Evolutionary conservation across 2,888 invertebrate species (phyloP).

Genomic region (Leptinotarsa juncta): DNA sequence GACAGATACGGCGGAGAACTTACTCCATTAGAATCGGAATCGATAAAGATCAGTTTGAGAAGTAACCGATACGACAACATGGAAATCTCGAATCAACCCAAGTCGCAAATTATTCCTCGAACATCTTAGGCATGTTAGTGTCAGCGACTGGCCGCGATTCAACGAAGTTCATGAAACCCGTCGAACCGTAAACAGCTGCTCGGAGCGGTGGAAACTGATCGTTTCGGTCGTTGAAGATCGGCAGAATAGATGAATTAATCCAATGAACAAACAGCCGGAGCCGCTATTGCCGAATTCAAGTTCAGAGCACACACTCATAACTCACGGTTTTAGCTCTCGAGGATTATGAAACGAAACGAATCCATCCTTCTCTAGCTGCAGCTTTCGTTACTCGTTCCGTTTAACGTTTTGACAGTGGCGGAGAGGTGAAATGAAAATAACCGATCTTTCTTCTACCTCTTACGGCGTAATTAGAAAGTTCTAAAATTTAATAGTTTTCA

Average conservation of each 20-base stretch:
- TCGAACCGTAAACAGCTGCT: constrained; percentile 24
- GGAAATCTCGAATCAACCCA: background rate
- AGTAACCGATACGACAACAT: background rate
- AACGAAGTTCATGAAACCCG: constrained; percentile 28
- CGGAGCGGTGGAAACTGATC: constrained; percentile 35
- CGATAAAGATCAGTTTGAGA: background rate
- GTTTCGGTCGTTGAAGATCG: constrained; percentile 46
- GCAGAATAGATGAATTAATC: constrained; percentile 54
- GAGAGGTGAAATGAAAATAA: background rate
- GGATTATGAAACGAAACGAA: constrained; percentile 44
- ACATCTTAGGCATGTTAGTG: constrained; percentile 4
- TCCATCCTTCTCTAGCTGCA: constrained; percentile 15
- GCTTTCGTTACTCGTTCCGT: constrained; percentile 14
- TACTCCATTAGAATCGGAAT: background rate
- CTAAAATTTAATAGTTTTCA: too few relatives aligned
- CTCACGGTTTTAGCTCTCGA: constrained; percentile 44
- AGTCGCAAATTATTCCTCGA: background rate
- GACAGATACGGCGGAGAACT: too few relatives aligned
- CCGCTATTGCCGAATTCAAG: constrained; percentile 49
- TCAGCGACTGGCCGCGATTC: background rate
- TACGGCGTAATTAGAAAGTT: too few relatives aligned
- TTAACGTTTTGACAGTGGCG: background rate
- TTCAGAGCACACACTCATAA: constrained; percentile 54
- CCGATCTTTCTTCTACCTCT: background rate
- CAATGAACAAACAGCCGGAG: constrained; percentile 48